Evolutionary conservation across 2,113 vertebrate genomes (phyloP), one percentile per base, ranked within the genome.

Genomic region (Osmerus mordax): DNA sequence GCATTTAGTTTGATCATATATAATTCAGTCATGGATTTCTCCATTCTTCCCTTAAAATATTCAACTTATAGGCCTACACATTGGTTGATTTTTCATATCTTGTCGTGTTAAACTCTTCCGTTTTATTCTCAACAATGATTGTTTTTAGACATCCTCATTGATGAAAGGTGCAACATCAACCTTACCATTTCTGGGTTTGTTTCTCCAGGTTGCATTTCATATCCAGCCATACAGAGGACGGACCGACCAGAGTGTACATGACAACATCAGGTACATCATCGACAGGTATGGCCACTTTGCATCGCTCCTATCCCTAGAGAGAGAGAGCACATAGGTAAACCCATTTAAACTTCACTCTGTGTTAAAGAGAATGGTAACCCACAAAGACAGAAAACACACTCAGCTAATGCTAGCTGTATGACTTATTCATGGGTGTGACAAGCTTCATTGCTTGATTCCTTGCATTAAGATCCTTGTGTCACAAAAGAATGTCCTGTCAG

Each of bases 241-340:
- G 23, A 94, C 92, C 14, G 95, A 97, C 84, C 88, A 90, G 88
- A 95, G 90, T 0, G 87, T 97, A 72, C 94, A 95, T 0, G 94
- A 95, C 77, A 96, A 97, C 72, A 85, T 97, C 90, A 97, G 95
- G 88, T 95, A 96, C 84, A 96, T 96, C 82, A 91, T 95, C 62
- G 94, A 96, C 93, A 96, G 90, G 95, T 96, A 91, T 81, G 91
- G 80, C 59, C 69, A 23, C 66, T 41, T 25, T 29, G 23, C 4
- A 15, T 68, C 63, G 6, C 71, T 28, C 7, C 32, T 58, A 58
- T 68, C 55, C 62, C 16, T 15, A 13, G 54, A 66, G 63, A 3
- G 13, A 29, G 59, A 66, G 53, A 53, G 32, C 5, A n/a, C 61
- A 61, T 70, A 12, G 65, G 63, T 3, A 73, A 67, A 61, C 7